Percentiles rank a stretch among this genome's conserved stretches.
These are phyloP conservation scores for Clarias platycephalus DNA, from an alignment of 2,797 vertebrate genomes.

Conservation along the genomic window DNA sequence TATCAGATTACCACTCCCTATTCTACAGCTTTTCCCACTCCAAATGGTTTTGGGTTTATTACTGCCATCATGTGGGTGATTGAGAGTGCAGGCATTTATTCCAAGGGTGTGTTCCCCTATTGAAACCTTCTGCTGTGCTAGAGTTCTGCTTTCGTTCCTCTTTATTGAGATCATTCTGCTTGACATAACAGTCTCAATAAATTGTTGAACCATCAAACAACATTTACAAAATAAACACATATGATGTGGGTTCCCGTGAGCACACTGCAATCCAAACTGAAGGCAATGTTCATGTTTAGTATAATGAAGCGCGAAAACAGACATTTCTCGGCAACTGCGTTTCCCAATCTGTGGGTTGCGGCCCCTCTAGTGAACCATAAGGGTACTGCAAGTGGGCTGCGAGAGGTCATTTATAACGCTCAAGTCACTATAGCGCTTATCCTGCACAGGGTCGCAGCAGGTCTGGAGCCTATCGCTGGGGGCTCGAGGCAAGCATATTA, in stretches of 20 bases:
- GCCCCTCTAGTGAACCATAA: too few species aligned
- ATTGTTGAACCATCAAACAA: neutral
- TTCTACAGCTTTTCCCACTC: neutral
- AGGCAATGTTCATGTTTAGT: slow-evolving; percentile 2
- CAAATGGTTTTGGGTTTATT: neutral
- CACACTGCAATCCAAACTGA: neutral
- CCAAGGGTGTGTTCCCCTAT: neutral
- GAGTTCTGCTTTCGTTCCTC: slow-evolving; percentile 32
- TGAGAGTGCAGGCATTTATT: neutral
- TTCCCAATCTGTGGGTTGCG: too few species aligned
- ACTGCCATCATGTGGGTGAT: neutral
- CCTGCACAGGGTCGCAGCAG: too few species aligned
- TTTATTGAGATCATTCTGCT: slow-evolving; percentile 39
- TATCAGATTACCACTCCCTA: too few species aligned
- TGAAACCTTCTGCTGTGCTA: slow-evolving; percentile 20
- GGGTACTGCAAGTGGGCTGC: too few species aligned
- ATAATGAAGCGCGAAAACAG: neutral
- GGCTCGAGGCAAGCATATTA: too few species aligned
- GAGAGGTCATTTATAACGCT: too few species aligned
- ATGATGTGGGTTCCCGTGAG: slow-evolving; percentile 9
- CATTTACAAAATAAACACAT: slow-evolving; percentile 3
- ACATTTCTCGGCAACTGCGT: neutral
- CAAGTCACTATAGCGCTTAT: too few species aligned
- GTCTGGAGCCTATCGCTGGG: too few species aligned
- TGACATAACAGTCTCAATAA: neutral